Base-by-base conservation (phyloP, 2,113 vertebrate genomes). In the Casuarius casuarius region DNA sequence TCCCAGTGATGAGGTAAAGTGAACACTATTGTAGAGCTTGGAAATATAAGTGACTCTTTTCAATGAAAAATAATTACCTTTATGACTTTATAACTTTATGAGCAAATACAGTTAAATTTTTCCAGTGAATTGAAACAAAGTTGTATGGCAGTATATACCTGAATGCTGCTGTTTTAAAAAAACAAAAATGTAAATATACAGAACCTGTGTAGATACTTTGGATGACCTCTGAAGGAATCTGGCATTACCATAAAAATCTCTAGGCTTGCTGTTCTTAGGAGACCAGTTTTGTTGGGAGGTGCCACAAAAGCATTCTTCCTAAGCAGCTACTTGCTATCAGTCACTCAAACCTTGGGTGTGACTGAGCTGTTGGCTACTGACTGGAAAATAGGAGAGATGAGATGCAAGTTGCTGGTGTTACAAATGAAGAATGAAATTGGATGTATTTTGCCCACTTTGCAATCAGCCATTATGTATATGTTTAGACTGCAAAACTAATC, bases 371-470 rank as follows among this genome's bases (percentile, higher is more conserved):
- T 72, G 88, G 29, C 0, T 0, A 72, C 0, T 46, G 67, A 67
- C 72, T 51, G 23, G 82, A 93, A 96, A 90, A 70, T 12, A 51
- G 51, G n/a, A 89, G 52, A 95, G 73, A 82, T 87, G 84, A 90
- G 95, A 95, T 95, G 89, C 72, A 94, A 91, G 71, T 76, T 96
- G n/a, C 78, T 95, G 77, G 95, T 95, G 94, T 96, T 93, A 88
- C 44, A 91, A 88, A 83, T 96, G 90, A 89, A 87, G 92, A 94
- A 89, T 75, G 72, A 94, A 97, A 94, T 88, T 88, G 95, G 93
- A 96, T 95, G 63, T 83, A 73, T 96, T 96, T 97, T 96, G 25
- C 72, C 68, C 87, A 96, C 87, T 95, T 97, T 95, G 72, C 90
- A 96, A 92, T 94, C 96, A 95, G 48, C 84, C 88, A 87, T 95